Evolutionary conservation across 2,888 invertebrate genomes (phyloP).

Genomic region (Agonopterix heracliana): DNA sequence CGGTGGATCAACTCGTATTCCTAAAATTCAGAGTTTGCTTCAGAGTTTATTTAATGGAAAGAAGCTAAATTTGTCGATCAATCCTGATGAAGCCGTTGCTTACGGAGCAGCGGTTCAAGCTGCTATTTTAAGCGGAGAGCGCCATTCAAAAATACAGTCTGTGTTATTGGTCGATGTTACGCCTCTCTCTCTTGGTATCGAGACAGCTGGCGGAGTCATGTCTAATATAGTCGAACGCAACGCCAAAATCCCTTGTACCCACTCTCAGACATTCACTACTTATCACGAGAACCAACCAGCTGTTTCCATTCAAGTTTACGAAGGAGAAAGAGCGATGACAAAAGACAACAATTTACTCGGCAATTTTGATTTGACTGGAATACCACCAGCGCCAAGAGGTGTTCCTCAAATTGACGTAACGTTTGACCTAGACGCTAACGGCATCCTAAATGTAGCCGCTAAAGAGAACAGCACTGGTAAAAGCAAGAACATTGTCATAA

Average conservation of each 20-base stretch:
- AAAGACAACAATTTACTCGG: constrained; percentile 84
- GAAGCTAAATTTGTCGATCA: constrained; percentile 82
- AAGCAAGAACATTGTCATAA: constrained; percentile 85
- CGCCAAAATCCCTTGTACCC: constrained; percentile 82
- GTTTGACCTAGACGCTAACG: constrained; percentile 86
- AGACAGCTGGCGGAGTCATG: constrained; percentile 88
- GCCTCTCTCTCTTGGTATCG: constrained; percentile 82
- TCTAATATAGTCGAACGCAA: constrained; percentile 84
- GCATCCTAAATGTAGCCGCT: constrained; percentile 89
- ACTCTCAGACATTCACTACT: constrained; percentile 84
- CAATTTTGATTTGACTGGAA: constrained; percentile 79
- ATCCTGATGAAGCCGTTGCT: constrained; percentile 89
- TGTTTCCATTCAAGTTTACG: constrained; percentile 83
- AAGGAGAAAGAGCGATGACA: constrained; percentile 87
- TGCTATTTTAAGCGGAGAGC: constrained; percentile 82
- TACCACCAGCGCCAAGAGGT: constrained; percentile 81
- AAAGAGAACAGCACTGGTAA: constrained; percentile 80
- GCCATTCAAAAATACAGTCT: constrained; percentile 84
- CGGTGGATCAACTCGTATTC: constrained; percentile 88
- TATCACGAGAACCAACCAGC: constrained; percentile 87
- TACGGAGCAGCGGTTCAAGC: constrained; percentile 86
- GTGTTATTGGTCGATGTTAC: constrained; percentile 75
- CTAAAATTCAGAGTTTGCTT: constrained; percentile 84
- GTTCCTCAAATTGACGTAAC: constrained; percentile 81
- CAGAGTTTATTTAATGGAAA: constrained; percentile 86